Base-by-base conservation (phyloP, 2,113 vertebrate species). In the Oreochromis aureus region DNA sequence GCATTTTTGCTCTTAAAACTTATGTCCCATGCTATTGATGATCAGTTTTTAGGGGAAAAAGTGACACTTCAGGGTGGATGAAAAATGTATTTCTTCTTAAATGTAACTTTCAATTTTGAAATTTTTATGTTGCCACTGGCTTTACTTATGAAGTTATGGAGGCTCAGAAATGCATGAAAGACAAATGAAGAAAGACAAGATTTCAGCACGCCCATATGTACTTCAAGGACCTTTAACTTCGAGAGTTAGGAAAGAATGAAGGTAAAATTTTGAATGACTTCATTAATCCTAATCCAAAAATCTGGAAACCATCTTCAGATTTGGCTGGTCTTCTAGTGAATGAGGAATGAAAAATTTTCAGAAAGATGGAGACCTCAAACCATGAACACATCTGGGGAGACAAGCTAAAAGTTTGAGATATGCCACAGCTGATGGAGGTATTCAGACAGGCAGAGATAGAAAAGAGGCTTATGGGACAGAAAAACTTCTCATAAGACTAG, bases 11-110 rank as follows among this genome's bases (percentile, higher is more conserved):
- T 66, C 18, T 6, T n/a, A 12, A 66, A 66, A 36, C 32, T 1
- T n/a, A 7, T n/a, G 30, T 1, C 9, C 30, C 16, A 34, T 19
- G 30, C 30, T 34, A 63, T 19, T 63, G 59, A 63, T 63, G 32
- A 19, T 63, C 59, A 4, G 2, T 10, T 34, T 32, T 63, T 63
- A 22, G 13, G 27, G 15, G 8, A 0, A 0, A 56, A 34, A 13
- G 61, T n/a, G 19, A 41, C 34, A 69, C 63, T 69, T 69, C 0
- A 11, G 34, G 19, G 0, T 66, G 19, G 34, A 39, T 39, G 61
- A 39, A 39, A 66, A 39, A 66, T 22, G 6, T 7, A 39, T 22
- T 36, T 66, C 34, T 66, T 66, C n/a, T 66, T 39, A 66, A 39
- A 69, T 69, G 61, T 39, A 69, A 39, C 10, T 63, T 36, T 63